phyloP scores from a whole-genome alignment of 1,140 invertebrate genomes.

The Samia ricini region DNA sequence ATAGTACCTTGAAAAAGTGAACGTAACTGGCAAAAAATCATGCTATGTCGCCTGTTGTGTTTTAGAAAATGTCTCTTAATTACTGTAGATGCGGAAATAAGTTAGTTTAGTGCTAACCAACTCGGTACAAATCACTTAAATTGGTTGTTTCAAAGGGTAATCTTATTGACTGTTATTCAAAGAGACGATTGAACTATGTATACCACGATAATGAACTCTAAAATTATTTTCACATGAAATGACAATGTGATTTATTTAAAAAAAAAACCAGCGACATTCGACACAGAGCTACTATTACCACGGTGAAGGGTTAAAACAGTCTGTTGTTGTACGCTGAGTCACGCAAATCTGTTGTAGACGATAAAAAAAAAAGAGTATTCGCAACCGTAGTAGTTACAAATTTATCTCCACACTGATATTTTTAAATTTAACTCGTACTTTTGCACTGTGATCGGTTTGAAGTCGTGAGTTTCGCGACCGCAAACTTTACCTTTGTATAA shows the following conservation, averaged over 20 bases:
- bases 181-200: too few species aligned
- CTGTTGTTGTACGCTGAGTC: constrained; percentile 16
- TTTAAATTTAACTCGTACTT: neutral
- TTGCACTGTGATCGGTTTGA: neutral
- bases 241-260: too few species aligned
- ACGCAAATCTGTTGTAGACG: constrained; percentile 16
- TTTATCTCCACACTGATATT: neutral
- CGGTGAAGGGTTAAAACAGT: neutral
- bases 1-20: neutral
- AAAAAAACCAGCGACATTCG: neutral
- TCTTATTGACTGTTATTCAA: too few species aligned
- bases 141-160: too few species aligned
- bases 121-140: too few species aligned
- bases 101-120: too few species aligned
- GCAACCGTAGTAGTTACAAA: neutral
- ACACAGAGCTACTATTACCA: neutral
- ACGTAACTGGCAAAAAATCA: neutral
- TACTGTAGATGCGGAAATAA: too few species aligned
- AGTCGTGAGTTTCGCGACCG: neutral
- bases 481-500: neutral
- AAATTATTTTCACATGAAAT: neutral
- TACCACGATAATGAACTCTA: neutral
- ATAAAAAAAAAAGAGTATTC: constrained; percentile 1
- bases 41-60: too few species aligned
- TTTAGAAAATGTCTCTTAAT: too few species aligned